These are phyloP conservation scores for Zosterops lateralis DNA, from an alignment of 2,113 vertebrate genomes.

Conservation along the genomic window DNA sequence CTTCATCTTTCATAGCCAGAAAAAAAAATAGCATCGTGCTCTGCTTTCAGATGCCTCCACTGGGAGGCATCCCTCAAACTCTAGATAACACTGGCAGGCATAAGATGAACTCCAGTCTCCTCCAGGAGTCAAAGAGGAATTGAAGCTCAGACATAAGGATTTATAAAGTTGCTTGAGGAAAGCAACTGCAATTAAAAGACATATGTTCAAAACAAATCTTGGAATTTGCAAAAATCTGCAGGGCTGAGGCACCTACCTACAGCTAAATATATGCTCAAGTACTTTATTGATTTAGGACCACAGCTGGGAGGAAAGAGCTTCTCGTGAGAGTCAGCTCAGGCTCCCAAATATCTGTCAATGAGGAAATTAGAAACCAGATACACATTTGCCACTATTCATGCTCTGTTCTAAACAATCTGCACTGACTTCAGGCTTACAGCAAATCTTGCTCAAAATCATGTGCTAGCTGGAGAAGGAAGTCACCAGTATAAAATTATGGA, in stretches of 20 bases:
- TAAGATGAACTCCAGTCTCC: not conserved
- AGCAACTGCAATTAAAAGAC: not conserved
- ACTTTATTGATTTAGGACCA: not conserved
- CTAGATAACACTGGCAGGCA: not conserved
- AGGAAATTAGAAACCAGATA: not conserved
- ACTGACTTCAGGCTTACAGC: not conserved
- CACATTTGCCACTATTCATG: not conserved
- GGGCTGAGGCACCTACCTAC: not conserved
- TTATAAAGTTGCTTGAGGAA: constrained; percentile 12
- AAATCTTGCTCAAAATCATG: not conserved
- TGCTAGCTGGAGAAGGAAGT: not conserved
- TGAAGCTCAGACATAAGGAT: not conserved
- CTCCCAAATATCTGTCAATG: not conserved
- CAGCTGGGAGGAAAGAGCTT: not conserved
- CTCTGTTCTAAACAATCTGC: not conserved
- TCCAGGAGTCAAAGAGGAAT: not conserved
- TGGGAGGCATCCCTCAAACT: constrained; percentile 39
- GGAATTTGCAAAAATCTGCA: not conserved
- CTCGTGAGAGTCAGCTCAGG: not conserved
- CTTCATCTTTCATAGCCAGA: not conserved
- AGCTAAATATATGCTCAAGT: not conserved
- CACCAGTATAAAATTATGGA: not conserved
- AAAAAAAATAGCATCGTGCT: not conserved
- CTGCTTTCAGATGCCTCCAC: constrained; percentile 28
- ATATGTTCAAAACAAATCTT: not conserved